phyloP scores from a whole-genome alignment of 2,113 vertebrate genomes.

The Sylvilagus bachmani region DNA sequence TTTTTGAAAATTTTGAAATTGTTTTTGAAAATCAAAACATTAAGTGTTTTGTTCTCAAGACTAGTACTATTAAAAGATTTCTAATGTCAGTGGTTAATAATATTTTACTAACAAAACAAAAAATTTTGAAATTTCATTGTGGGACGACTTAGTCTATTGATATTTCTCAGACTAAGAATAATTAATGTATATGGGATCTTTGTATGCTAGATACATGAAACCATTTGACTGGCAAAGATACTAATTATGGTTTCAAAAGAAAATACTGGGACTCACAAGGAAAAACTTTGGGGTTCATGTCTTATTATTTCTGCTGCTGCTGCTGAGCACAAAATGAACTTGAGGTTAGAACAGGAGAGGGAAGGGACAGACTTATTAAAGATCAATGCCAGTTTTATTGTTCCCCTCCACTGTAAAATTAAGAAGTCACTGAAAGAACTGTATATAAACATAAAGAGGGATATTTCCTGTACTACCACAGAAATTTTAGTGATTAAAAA shows the following conservation, averaged over 20 bases:
- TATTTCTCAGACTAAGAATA: slow-evolving; percentile 62
- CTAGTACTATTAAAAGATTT: slow-evolving; percentile 68
- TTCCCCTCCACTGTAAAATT: slow-evolving; percentile 41
- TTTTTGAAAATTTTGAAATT: neutral
- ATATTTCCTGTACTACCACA: slow-evolving; percentile 20
- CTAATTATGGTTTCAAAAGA: slow-evolving; percentile 59
- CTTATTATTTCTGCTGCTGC: slow-evolving; percentile 37
- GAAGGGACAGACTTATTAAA: slow-evolving; percentile 27
- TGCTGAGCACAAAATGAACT: neutral
- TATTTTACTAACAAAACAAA: slow-evolving; percentile 70
- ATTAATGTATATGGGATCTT: slow-evolving; percentile 36
- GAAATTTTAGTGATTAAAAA: slow-evolving; percentile 61
- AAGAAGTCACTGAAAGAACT: slow-evolving; percentile 58
- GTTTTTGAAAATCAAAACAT: slow-evolving; percentile 69
- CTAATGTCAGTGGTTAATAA: slow-evolving; percentile 67
- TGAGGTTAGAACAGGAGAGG: neutral
- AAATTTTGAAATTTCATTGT: slow-evolving; percentile 67
- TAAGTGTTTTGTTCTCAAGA: slow-evolving; percentile 60
- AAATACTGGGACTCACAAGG: slow-evolving; percentile 12
- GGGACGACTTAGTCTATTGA: slow-evolving; percentile 67
- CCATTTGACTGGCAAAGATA: slow-evolving; percentile 49
- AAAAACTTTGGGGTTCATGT: slow-evolving; percentile 36
- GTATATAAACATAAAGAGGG: slow-evolving; percentile 33
- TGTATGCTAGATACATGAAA: slow-evolving; percentile 62
- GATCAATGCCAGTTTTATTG: slow-evolving; percentile 27